These are phyloP conservation scores for Plagodis dolabraria DNA, from an alignment of 2,888 invertebrate genomes.

Conservation along the genomic window DNA sequence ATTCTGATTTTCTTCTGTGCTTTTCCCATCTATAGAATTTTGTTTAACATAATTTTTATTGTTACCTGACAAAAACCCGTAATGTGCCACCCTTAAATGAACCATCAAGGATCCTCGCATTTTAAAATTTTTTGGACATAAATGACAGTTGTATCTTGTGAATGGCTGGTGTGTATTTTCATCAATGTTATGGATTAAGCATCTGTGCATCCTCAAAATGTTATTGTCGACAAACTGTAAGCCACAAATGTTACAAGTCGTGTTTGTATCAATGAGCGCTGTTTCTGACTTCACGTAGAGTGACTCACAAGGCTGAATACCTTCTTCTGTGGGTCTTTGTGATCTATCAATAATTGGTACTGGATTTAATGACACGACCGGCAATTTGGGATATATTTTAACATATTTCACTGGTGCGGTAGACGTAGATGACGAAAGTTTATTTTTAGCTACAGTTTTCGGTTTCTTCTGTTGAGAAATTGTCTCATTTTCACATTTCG, in stretches of 20 bases:
- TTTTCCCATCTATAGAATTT: slow-evolving; percentile 45
- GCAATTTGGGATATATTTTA: slow-evolving; percentile 78
- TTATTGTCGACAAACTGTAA: slow-evolving; percentile 88
- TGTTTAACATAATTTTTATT: slow-evolving; percentile 32
- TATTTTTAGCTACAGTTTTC: slow-evolving; percentile 74
- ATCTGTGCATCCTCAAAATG: slow-evolving; percentile 90
- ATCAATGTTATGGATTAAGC: slow-evolving; percentile 87
- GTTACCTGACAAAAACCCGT: slow-evolving; percentile 77
- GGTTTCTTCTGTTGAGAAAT: slow-evolving; percentile 59
- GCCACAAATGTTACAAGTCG: slow-evolving; percentile 88
- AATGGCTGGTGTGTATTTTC: slow-evolving; percentile 61
- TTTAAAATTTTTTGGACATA: slow-evolving; percentile 92
- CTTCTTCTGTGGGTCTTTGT: slow-evolving; percentile 45
- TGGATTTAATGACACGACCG: slow-evolving; percentile 67
- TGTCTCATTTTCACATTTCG: slow-evolving; percentile 48
- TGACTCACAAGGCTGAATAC: slow-evolving; percentile 47
- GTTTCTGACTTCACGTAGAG: slow-evolving; percentile 61
- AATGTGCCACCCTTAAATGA: slow-evolving; percentile 92
- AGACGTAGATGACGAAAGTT: slow-evolving; percentile 52
- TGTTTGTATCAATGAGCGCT: slow-evolving; percentile 53
- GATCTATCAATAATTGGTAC: slow-evolving; percentile 68
- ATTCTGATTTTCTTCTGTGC: slow-evolving; percentile 42
- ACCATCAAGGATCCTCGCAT: slow-evolving; percentile 93
- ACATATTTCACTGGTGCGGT: slow-evolving; percentile 72
- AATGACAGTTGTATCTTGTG: slow-evolving; percentile 88